phyloP scores from a whole-genome alignment of 2,113 vertebrate genomes.

The Cercocebus atys region DNA sequence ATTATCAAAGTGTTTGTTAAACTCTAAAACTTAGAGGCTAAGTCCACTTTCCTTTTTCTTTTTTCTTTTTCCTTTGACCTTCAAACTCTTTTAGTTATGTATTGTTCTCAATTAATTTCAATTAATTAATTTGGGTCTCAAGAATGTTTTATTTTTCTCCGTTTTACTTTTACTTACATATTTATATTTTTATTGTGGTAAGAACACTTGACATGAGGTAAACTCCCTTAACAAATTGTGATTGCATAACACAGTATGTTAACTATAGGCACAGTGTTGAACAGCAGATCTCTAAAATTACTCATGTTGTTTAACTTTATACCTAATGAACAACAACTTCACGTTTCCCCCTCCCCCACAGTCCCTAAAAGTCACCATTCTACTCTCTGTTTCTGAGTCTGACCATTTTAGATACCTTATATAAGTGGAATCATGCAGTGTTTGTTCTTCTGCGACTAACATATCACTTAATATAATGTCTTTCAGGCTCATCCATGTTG shows the following conservation, averaged over 20 bases:
- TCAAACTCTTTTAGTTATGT: background rate
- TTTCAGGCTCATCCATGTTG: background rate
- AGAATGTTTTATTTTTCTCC: background rate
- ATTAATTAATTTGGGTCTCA: background rate
- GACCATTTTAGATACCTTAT: background rate
- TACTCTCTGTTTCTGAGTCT: background rate
- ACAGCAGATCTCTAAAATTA: background rate
- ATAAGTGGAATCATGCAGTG: background rate
- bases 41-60: background rate
- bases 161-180: background rate
- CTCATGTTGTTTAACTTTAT: background rate
- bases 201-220: background rate
- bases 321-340: background rate
- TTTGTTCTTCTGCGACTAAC: background rate
- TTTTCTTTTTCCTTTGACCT: background rate
- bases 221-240: background rate
- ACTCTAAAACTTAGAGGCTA: background rate
- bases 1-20: background rate
- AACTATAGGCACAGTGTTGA: background rate
- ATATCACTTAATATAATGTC: background rate
- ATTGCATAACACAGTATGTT: background rate
- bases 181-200: background rate
- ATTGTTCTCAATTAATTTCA: background rate
- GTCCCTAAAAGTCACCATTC: background rate
- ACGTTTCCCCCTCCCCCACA: background rate